Conservation (phyloP, 2,113 vertebrate species). For the Pterocles burchelli region DNA sequence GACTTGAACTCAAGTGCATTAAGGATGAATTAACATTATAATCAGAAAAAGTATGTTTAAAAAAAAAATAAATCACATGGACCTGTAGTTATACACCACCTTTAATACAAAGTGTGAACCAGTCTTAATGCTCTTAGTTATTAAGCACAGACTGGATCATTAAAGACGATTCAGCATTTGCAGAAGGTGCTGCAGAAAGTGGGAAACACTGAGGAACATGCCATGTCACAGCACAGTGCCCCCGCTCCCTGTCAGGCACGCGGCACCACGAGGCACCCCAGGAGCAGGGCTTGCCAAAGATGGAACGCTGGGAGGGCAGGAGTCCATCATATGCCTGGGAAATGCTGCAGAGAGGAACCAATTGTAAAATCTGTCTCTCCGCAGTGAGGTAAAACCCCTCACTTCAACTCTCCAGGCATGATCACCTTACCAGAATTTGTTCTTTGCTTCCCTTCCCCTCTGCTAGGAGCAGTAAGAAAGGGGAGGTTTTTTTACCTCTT, state of each 20-base stretch:
- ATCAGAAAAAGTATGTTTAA: background rate
- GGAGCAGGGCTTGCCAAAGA: background rate
- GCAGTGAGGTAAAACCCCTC: background rate
- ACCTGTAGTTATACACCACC: background rate
- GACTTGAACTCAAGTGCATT: background rate
- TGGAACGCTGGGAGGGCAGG: accelerated
- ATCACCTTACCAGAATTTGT: background rate
- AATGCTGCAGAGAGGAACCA: background rate
- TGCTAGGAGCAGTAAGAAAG: background rate
- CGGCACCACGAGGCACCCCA: accelerated
- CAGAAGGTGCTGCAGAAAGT: background rate
- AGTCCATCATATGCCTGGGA: accelerated
- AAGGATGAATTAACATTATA: background rate
- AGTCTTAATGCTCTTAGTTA: background rate
- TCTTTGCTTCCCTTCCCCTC: background rate
- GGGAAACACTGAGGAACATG: background rate
- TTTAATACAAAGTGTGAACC: background rate
- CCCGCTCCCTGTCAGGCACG: background rate
- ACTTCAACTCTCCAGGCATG: background rate
- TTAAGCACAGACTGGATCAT: background rate
- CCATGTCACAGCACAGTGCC: accelerated
- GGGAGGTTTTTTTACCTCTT: background rate
- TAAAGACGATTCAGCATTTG: background rate
- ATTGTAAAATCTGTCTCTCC: background rate
- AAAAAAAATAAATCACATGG: background rate